Evolutionary conservation across 2,113 vertebrate species (phyloP), one percentile per base, ranked within the genome.

Genomic region (Myotis davidii): DNA sequence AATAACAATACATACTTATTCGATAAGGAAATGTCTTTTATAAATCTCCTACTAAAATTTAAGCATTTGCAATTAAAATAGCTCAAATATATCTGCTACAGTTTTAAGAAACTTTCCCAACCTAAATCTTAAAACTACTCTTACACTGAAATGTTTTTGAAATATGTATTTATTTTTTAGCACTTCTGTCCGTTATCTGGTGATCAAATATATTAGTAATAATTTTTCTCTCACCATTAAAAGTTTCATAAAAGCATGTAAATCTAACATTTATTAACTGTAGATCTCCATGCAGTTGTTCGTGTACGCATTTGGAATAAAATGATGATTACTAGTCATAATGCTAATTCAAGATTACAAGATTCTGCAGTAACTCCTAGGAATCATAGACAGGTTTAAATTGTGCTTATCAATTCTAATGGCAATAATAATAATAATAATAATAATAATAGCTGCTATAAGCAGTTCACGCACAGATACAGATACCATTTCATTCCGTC

Each of bases 161-260:
- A 73, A 48, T 23, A 54, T n/a, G 1, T 29, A 2, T 56, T 77
- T 78, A 74, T 67, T 91, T 69, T 92, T 86, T 20, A 83, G 27
- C 69, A 52, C 78, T 32, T 84, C 20, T 85, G 9, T n/a, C 25
- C 4, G 59, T 72, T 85, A 72, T n/a, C 21, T 87, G 42, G 16
- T 91, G 9, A 48, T 93, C 87, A 74, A 93, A 88, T 90, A 84
- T 61, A 45, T 45, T 72, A 48, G 6, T 56, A 90, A 67, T 14
- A 94, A 56, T 8, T 70, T 27, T 74, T 42, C 21, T 78, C 9
- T 83, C 32, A 32, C 4, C 50, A 61, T 45, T 37, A 18, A 37
- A 59, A n/a, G n/a, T 83, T 74, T 93, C 6, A 59, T 42, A 83
- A 72, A 94, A 5, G 11, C 21, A 61, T 65, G 4, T n/a, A 84